phyloP scores from a whole-genome alignment of 2,888 invertebrate genomes.

The Cordilura impudica region DNA sequence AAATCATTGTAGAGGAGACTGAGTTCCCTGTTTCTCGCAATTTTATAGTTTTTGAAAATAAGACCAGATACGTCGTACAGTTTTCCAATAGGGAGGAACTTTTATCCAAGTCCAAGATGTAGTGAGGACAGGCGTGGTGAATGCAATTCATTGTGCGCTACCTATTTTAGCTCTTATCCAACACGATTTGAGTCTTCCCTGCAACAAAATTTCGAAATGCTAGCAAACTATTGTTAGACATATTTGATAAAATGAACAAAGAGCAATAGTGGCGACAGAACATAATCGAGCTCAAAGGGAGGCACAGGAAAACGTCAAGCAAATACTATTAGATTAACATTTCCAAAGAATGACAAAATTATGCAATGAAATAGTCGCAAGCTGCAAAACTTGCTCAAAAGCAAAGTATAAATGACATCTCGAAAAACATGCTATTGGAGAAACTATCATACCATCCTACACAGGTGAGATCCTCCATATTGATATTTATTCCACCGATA shows the following conservation, averaged over 20 bases:
- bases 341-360: conserved; percentile 1
- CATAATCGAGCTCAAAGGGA: conserved; percentile 28
- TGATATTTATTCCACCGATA: too few relatives aligned
- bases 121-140: background rate
- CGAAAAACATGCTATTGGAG: conserved; percentile 1
- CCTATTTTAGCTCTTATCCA: conserved; percentile 15
- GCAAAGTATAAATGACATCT: too few relatives aligned
- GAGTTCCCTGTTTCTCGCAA: conserved; percentile 6
- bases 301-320: too few relatives aligned
- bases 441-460: background rate
- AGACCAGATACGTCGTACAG: conserved; percentile 8
- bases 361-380: too few relatives aligned
- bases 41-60: conserved; percentile 46
- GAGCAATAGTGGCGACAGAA: conserved; percentile 38
- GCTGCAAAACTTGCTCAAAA: too few relatives aligned
- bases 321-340: background rate
- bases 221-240: conserved; percentile 29
- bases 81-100: background rate
- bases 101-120: background rate
- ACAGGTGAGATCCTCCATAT: too few relatives aligned
- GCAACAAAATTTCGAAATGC: conserved; percentile 33
- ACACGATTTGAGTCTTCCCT: conserved; percentile 18
- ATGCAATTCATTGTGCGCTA: conserved; percentile 17
- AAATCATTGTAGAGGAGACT: conserved; percentile 26
- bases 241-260: conserved; percentile 40